These are phyloP conservation scores for Sicus ferrugineus DNA, from an alignment of 2,888 invertebrate species.

Conservation along the genomic window DNA sequence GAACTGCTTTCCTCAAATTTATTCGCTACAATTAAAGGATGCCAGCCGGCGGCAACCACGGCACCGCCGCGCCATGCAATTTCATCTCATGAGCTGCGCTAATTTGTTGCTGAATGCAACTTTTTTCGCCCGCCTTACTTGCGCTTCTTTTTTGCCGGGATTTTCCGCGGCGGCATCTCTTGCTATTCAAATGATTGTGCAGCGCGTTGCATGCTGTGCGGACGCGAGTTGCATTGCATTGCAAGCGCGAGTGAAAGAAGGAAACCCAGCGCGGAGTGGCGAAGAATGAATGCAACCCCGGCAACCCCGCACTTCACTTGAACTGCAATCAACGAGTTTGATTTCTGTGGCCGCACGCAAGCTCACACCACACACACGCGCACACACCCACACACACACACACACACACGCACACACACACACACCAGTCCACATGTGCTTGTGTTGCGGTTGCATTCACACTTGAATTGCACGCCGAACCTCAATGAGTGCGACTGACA, in stretches of 20 bases:
- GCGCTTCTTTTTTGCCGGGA: neutral
- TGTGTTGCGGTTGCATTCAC: neutral
- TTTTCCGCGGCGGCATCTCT: constrained; percentile 13
- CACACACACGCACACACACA: constrained; percentile 6
- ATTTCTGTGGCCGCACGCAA: constrained; percentile 31
- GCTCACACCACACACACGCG: too few relatives aligned
- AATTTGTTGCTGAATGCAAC: neutral
- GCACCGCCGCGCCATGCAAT: neutral
- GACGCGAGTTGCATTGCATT: constrained; percentile 21
- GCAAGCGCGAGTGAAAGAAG: neutral
- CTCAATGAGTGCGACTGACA: neutral
- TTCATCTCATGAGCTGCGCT: neutral
- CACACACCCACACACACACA: constrained; percentile 18
- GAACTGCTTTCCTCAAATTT: constrained; percentile 14
- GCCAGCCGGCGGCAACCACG: constrained; percentile 4
- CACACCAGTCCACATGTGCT: too few relatives aligned
- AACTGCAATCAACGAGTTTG: constrained; percentile 33
- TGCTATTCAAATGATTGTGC: neutral
- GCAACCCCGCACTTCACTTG: neutral
- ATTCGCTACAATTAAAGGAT: constrained; percentile 19
- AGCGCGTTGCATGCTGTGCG: constrained; percentile 4
- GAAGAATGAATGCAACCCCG: constrained; percentile 14
- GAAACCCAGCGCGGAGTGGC: neutral
- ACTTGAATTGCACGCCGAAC: neutral
- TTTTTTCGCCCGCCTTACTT: neutral